These are phyloP conservation scores for Notoglanidium macrostoma DNA, from an alignment of 2,797 vertebrate species.

Conservation along the genomic window DNA sequence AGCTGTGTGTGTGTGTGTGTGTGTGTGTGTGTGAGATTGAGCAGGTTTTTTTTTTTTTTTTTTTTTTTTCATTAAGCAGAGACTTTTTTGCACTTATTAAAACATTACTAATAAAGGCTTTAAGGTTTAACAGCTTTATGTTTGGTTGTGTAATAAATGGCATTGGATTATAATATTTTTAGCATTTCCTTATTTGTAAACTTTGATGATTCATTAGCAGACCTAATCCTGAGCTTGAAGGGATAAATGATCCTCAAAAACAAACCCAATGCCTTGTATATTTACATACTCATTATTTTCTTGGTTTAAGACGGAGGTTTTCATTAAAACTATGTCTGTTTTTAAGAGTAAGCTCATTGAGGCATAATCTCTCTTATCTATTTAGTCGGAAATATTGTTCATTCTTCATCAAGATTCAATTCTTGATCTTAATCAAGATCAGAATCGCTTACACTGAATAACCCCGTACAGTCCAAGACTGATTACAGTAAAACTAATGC, in stretches of 20 bases:
- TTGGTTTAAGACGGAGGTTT: not conserved
- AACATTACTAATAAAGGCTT: not conserved
- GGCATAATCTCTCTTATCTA: not conserved
- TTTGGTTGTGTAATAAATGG: not conserved
- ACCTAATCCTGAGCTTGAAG: not conserved
- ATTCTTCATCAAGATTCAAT: not conserved
- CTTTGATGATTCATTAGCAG: not conserved
- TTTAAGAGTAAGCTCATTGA: not conserved
- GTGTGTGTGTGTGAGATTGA: not conserved
- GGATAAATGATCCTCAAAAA: not conserved
- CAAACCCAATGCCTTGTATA: not conserved
- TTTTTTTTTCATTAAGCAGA: not conserved
- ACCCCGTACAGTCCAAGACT: not conserved
- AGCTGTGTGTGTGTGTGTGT: not conserved
- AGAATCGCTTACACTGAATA: not conserved
- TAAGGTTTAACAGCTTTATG: not conserved
- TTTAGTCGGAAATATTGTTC: not conserved
- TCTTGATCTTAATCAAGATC: not conserved
- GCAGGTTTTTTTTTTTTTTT: not conserved
- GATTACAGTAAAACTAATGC: not conserved
- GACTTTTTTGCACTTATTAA: not conserved
- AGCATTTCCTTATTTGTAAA: not conserved
- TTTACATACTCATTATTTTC: not conserved
- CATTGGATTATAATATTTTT: not conserved
- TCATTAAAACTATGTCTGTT: not conserved